Evolutionary conservation across 2,797 vertebrate genomes (phyloP), one percentile per base, ranked within the genome.

Genomic region (Myiotriccus ornatus): DNA sequence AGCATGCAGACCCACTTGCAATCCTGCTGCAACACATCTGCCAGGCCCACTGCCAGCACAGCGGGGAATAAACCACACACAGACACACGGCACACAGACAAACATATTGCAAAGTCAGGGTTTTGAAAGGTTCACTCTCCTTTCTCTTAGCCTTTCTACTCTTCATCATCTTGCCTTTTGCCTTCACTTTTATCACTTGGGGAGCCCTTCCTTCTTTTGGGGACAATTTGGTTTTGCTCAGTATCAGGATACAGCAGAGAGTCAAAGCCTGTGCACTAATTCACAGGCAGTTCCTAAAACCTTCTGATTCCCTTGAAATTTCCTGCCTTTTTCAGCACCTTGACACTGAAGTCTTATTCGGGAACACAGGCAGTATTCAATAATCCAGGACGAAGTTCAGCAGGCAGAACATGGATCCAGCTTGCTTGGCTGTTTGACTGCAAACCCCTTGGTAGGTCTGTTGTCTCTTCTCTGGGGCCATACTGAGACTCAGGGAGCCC

Each of bases 61-160:
- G 1, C 3, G 2, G 20, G 10, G 50, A 75, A 17, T 25, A 76
- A 44, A 84, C 22, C 10, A 39, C 30, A 3, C 0, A 0, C 7
- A 63, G n/a, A 14, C 11, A 21, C 25, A 32, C 0, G 6, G 32
- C 52, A 79, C 22, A 65, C 34, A 69, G 21, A 59, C 2, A 21
- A 22, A n/a, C 9, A 1, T 0, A 0, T 14, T 21, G 7, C 53
- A 59, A 71, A 79, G 16, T 7, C 0, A 0, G 9, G 4, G 21
- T 23, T 85, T 27, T 32, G n/a, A 53, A 60, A 68, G 25, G 39
- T 65, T 74, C 39, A 8, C 14, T 52, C 52, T n/a, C 7, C 12
- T 68, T 41, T 78, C 62, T 55, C n/a, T 44, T 21, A 41, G 34
- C 15, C 25, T 10, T 80, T 10, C 14, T 68, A 9, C 21, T 55